Evolutionary conservation across 2,113 vertebrate genomes (phyloP).

Genomic region (Mesoclemmys tuberculata): DNA sequence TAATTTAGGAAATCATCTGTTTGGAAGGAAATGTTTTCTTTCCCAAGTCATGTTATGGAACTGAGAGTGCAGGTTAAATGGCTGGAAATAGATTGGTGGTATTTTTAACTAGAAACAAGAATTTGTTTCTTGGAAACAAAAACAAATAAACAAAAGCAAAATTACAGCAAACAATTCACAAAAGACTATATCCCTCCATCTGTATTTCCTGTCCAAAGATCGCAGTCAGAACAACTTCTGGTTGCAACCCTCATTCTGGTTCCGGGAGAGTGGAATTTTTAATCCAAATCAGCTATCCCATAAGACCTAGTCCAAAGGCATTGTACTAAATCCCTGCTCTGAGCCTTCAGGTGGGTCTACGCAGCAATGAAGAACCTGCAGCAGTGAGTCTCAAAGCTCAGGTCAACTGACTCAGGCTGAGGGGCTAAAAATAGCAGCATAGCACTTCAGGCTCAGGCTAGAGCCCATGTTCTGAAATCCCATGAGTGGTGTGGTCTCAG

Average conservation of each 20-base stretch:
- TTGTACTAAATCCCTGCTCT: not conserved
- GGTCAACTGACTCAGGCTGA: not conserved
- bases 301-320: not conserved
- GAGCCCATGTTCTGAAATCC: not conserved
- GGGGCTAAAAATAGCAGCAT: not conserved
- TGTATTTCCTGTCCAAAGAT: not conserved
- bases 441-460: not conserved
- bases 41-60: conserved; percentile 67
- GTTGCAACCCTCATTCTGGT: not conserved
- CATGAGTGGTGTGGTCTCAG: too few species aligned
- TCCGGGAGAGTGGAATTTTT: not conserved
- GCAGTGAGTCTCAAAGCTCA: not conserved
- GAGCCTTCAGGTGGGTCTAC: not conserved
- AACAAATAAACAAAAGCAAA: not conserved
- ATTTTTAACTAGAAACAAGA: not conserved
- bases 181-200: not conserved
- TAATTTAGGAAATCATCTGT: conserved; percentile 58
- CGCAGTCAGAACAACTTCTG: not conserved
- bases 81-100: not conserved
- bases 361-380: not conserved
- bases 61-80: conserved; percentile 69
- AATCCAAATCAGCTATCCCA: not conserved
- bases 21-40: conserved; percentile 70
- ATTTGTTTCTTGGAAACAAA: not conserved
- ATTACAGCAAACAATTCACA: not conserved